Percentiles rank a stretch among this genome's conserved stretches.
Conservation (phyloP, 2,888 invertebrate species). For the Ectropis crepuscularia region DNA sequence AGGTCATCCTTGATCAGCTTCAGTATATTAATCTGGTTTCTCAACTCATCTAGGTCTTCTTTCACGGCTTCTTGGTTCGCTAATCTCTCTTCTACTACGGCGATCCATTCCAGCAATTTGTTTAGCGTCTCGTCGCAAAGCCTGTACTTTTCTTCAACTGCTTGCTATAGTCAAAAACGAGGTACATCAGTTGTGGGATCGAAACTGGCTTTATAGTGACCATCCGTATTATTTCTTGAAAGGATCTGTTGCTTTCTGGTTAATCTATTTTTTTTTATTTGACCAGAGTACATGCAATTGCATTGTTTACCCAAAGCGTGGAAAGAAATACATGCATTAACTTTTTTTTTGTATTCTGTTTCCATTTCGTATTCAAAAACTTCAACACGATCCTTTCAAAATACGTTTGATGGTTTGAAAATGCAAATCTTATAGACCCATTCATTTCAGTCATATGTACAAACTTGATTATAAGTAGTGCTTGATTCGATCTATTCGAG, state of each 20-base stretch:
- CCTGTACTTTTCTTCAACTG: constrained; percentile 97
- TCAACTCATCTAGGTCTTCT: constrained; percentile 93
- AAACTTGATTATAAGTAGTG: constrained; percentile 31
- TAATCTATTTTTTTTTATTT: neutral
- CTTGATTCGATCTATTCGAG: constrained; percentile 42
- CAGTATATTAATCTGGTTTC: constrained; percentile 94
- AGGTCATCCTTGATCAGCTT: constrained; percentile 96
- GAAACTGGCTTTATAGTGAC: constrained; percentile 13
- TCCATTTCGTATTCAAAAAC: neutral
- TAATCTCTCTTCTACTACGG: constrained; percentile 92
- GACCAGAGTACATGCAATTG: neutral
- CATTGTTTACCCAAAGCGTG: constrained; percentile 9
- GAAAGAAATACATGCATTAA: constrained; percentile 4
- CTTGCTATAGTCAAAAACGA: constrained; percentile 88
- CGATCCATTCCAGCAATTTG: constrained; percentile 94
- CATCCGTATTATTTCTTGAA: constrained; percentile 12
- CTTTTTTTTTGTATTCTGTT: neutral
- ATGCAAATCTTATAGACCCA: constrained; percentile 13
- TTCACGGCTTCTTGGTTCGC: constrained; percentile 94
- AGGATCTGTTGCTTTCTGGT: constrained; percentile 2
- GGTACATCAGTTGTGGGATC: constrained; percentile 21
- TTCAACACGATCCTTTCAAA: constrained; percentile 11
- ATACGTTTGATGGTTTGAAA: constrained; percentile 14
- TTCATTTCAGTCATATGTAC: constrained; percentile 13
- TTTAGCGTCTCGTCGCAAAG: constrained; percentile 94